Conservation (phyloP, 1,140 invertebrate species). For the Drosophila kurseongensis region DNA sequence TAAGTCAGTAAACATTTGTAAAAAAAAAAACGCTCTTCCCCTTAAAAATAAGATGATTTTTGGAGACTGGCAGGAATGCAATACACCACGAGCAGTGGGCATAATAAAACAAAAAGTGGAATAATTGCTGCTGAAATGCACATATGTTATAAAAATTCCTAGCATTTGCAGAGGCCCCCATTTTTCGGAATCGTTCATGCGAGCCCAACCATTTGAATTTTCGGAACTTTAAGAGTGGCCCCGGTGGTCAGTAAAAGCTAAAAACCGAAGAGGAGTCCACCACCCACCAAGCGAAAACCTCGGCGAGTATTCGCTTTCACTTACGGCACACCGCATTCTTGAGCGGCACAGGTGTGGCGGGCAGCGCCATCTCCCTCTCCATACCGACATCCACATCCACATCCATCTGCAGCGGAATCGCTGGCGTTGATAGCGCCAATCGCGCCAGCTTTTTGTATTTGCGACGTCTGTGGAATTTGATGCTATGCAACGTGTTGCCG, state of each 20-base stretch:
- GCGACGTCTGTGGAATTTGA: conserved; percentile 75
- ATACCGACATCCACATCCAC: conserved; percentile 2
- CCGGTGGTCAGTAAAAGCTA: neutral
- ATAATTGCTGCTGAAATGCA: neutral
- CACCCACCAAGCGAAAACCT: conserved; percentile 6
- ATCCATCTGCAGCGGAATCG: conserved; percentile 33
- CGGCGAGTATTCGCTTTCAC: conserved; percentile 6
- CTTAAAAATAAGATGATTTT: neutral
- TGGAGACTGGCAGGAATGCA: too few relatives aligned
- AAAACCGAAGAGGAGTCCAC: neutral
- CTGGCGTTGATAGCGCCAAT: conserved; percentile 64
- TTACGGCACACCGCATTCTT: conserved; percentile 27
- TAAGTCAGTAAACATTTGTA: too few relatives aligned
- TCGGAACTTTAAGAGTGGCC: neutral
- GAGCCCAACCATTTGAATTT: neutral
- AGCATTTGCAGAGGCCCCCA: neutral
- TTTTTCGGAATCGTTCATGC: conserved; percentile 8
- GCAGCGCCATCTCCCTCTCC: neutral
- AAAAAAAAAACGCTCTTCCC: too few relatives aligned
- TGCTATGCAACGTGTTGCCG: conserved; percentile 73
- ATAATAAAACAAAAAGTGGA: neutral
- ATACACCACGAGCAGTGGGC: too few relatives aligned
- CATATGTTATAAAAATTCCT: conserved; percentile 2
- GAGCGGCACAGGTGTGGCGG: conserved; percentile 15
- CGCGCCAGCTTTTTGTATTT: conserved; percentile 76